A percentile compares a stretch with the other conserved stretches of the same genome.
Evolutionary conservation across 2,113 vertebrate genomes (phyloP).

Genomic region (Platichthys flesus): DNA sequence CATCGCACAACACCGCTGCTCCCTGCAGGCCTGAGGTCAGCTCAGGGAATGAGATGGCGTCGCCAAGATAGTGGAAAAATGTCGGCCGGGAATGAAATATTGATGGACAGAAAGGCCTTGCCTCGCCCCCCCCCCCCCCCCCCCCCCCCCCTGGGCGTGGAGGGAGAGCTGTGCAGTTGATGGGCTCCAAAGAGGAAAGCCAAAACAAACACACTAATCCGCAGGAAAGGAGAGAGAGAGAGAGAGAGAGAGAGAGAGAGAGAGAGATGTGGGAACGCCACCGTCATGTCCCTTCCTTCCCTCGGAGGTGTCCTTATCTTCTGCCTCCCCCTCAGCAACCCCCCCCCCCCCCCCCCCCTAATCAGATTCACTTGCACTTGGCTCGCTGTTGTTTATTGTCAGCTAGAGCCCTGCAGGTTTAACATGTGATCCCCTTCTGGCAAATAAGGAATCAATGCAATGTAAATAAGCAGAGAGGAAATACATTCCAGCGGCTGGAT

Average conservation of each 20-base stretch:
- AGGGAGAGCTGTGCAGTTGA: conserved; percentile 41
- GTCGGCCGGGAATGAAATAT: conserved; percentile 73
- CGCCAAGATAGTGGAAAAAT: conserved; percentile 69
- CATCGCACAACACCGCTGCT: background rate
- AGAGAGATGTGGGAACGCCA: conserved; percentile 10
- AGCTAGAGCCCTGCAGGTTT: conserved; percentile 41
- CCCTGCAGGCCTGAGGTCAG: conserved; percentile 59
- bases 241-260: background rate
- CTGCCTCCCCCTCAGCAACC: conserved; percentile 14
- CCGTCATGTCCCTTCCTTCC: conserved; percentile 16
- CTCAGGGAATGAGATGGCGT: conserved; percentile 65
- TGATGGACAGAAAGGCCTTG: conserved; percentile 68
- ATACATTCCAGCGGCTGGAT: conserved; percentile 35
- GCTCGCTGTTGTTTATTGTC: conserved; percentile 55
- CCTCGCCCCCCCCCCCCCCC: background rate
- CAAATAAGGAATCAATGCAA: conserved; percentile 63
- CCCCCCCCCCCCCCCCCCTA: conserved; percentile 3
- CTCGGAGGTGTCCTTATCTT: conserved; percentile 43
- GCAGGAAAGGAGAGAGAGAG: conserved; percentile 27
- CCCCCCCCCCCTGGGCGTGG: background rate
- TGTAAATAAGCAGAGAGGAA: conserved; percentile 47
- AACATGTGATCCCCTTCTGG: conserved; percentile 53
- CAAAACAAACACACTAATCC: conserved; percentile 62
- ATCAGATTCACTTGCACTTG: conserved; percentile 56
- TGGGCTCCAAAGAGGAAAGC: conserved; percentile 45